phyloP scores from a whole-genome alignment of 2,888 invertebrate genomes.

The Noctuana brunneofusca region DNA sequence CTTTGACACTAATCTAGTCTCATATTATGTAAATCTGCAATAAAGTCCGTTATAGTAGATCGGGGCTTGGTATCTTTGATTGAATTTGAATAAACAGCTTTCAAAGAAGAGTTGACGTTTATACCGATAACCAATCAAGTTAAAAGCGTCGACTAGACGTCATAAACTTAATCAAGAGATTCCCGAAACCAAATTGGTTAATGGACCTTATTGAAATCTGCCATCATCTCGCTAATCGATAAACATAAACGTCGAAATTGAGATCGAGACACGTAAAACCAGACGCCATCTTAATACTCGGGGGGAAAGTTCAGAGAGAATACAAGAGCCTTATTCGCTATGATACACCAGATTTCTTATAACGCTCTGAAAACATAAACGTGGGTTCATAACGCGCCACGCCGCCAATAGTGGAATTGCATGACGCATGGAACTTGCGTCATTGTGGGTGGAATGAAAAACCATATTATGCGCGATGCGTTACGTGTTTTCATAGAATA shows the following conservation, averaged over 20 bases:
- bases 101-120: conserved; percentile 42
- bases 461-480: no score
- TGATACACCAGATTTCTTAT: no score
- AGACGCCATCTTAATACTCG: conserved; percentile 55
- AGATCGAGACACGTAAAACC: conserved; percentile 66
- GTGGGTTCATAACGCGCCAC: no score
- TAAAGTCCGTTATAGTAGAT: neutral
- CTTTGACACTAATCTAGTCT: no score
- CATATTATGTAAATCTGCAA: no score
- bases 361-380: no score
- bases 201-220: conserved; percentile 76
- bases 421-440: no score
- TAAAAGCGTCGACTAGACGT: conserved; percentile 50
- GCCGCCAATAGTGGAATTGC: no score
- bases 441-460: no score
- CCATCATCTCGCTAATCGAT: conserved; percentile 71
- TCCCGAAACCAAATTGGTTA: conserved; percentile 73
- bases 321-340: no score
- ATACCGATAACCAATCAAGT: conserved; percentile 60
- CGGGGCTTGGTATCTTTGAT: neutral
- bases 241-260: conserved; percentile 75
- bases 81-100: conserved; percentile 9
- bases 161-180: conserved; percentile 66
- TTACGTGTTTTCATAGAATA: no score
- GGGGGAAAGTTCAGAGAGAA: conserved; percentile 74